Conservation (phyloP, 2,113 vertebrate species). For the Ptilorrhoa leucosticta region DNA sequence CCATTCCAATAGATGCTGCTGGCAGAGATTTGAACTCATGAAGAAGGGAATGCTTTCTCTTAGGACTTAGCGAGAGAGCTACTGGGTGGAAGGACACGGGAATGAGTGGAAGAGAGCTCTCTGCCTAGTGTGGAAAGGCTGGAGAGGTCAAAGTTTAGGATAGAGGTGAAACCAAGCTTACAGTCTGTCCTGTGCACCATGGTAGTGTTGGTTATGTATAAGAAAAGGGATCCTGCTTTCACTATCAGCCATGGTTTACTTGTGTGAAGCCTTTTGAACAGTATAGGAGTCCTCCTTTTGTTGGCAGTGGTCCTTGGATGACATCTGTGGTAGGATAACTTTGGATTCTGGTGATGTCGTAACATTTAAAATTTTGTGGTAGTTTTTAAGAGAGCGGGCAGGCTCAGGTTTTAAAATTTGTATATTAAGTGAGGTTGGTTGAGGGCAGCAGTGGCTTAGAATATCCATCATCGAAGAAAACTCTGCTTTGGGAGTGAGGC, state of each 20-base stretch:
- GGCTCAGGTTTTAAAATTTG: neutral
- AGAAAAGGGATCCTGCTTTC: neutral
- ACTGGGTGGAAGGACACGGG: rapidly evolving
- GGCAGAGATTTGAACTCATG: neutral
- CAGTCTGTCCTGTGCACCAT: neutral
- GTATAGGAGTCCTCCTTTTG: neutral
- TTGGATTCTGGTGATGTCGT: neutral
- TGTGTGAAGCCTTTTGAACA: neutral
- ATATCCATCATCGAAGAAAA: neutral
- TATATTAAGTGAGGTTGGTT: neutral
- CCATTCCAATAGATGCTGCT: neutral
- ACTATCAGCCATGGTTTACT: neutral
- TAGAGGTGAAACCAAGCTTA: neutral
- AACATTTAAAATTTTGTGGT: neutral
- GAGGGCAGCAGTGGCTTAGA: neutral
- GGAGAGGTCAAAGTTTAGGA: neutral
- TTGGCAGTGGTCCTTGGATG: neutral
- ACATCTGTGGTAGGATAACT: neutral
- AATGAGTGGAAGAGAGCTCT: neutral
- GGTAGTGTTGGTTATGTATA: neutral
- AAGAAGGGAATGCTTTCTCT: neutral
- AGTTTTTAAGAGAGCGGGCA: neutral
- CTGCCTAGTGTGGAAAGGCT: neutral
- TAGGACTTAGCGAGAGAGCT: neutral
- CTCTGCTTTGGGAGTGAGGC: neutral